phyloP scores from a whole-genome alignment of 2,113 vertebrate genomes.

The Scortum barcoo region DNA sequence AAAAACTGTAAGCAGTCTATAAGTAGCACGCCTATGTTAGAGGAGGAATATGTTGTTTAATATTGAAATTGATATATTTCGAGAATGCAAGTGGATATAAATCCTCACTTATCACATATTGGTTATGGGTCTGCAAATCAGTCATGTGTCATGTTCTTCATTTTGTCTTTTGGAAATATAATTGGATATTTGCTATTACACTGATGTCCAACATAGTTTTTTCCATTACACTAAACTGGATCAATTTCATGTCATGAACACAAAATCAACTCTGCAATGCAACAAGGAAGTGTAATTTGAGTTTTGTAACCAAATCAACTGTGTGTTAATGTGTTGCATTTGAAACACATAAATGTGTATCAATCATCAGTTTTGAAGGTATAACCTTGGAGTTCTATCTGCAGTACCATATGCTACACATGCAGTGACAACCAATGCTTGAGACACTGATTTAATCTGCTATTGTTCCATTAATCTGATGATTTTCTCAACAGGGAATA shows the following conservation, averaged over 20 bases:
- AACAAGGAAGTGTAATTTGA: background rate
- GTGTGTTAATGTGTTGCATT: background rate
- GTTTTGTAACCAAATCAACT: conserved; percentile 11
- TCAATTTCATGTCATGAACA: conserved; percentile 21
- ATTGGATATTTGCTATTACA: conserved; percentile 26
- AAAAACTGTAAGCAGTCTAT: background rate
- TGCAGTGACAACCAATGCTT: background rate
- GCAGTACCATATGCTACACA: background rate
- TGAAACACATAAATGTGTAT: conserved; percentile 10
- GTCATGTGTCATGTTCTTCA: background rate
- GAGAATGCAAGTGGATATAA: conserved; percentile 27
- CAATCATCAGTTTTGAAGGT: conserved; percentile 9
- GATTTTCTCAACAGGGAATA: conserved; percentile 75
- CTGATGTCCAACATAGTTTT: conserved; percentile 32
- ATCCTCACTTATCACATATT: background rate
- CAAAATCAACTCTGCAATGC: background rate
- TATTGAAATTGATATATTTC: conserved; percentile 14
- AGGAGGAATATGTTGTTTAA: conserved; percentile 2
- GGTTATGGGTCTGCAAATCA: conserved; percentile 35
- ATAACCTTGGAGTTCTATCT: background rate
- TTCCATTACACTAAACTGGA: conserved; percentile 22
- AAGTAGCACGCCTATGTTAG: background rate
- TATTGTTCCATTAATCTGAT: background rate
- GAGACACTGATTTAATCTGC: background rate
- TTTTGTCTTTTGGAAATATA: conserved; percentile 44